Percentiles rank a stretch among this genome's conserved stretches.
phyloP scores from a whole-genome alignment of 1,140 invertebrate genomes.

The Brachionus asplanchnoidis region DNA sequence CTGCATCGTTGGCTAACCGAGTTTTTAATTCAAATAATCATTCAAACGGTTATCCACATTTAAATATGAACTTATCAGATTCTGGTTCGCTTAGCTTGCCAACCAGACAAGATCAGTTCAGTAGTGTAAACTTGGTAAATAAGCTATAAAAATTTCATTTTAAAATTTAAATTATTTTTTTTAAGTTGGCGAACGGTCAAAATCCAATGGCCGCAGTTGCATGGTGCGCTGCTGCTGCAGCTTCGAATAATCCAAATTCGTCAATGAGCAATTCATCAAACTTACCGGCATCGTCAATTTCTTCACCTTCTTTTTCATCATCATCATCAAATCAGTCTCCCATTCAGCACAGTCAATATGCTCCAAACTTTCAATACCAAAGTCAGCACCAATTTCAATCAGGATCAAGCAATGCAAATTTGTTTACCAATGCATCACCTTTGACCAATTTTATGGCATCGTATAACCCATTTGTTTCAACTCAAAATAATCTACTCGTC shows the following conservation, averaged over 20 bases:
- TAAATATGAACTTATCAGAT: slow-evolving; percentile 13
- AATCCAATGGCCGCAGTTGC: slow-evolving; percentile 27
- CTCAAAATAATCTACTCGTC: not conserved
- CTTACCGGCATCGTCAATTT: not conserved
- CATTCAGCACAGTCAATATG: not conserved
- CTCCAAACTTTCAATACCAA: not conserved
- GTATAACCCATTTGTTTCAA: slow-evolving; percentile 39
- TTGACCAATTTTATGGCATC: slow-evolving; percentile 36
- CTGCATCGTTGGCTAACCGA: slow-evolving; percentile 46
- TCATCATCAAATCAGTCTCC: not conserved
- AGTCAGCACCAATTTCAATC: slow-evolving; percentile 8
- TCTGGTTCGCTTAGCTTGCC: not conserved
- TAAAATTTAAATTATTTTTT: not conserved
- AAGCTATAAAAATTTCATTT: not conserved
- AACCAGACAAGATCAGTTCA: slow-evolving; percentile 12
- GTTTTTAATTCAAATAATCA: slow-evolving; percentile 42
- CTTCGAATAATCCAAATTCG: slow-evolving; percentile 1
- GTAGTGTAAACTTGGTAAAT: slow-evolving; percentile 30
- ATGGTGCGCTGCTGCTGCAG: slow-evolving; percentile 21
- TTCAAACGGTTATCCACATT: not conserved
- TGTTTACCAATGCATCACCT: slow-evolving; percentile 4
- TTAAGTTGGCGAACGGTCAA: slow-evolving; percentile 16
- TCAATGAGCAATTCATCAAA: not conserved
- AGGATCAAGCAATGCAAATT: not conserved
- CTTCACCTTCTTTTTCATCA: slow-evolving; percentile 10